These are phyloP conservation scores for Coptodon rendalli DNA, from an alignment of 2,113 vertebrate genomes.

Conservation along the genomic window DNA sequence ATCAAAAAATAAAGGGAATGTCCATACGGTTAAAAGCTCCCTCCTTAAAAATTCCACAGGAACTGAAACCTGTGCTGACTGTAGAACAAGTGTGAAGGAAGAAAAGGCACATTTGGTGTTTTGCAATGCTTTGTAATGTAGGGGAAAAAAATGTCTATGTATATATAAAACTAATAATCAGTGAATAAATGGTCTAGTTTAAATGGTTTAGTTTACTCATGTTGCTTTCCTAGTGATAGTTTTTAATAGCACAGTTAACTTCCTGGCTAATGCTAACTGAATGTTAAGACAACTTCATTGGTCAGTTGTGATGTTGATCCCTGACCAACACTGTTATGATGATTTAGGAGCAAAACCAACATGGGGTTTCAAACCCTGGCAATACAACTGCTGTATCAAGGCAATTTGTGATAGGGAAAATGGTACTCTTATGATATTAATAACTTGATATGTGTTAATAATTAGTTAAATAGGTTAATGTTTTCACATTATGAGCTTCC, in stretches of 20 bases:
- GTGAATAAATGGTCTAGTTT: neutral
- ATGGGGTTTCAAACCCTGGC: neutral
- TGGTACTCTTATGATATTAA: neutral
- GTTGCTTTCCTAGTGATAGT: neutral
- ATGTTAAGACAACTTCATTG: neutral
- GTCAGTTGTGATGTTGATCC: neutral
- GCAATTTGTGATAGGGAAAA: neutral
- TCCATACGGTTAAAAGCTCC: rapidly evolving
- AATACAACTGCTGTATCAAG: neutral
- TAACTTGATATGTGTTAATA: neutral
- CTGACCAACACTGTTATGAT: neutral
- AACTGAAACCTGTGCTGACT: neutral
- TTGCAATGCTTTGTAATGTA: neutral
- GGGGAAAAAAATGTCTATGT: rapidly evolving
- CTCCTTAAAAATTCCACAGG: rapidly evolving
- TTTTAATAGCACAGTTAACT: neutral
- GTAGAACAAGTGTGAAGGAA: neutral
- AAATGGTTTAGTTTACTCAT: neutral
- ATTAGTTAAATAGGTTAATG: neutral
- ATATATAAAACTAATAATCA: neutral
- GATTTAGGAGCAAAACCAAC: neutral
- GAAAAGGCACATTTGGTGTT: neutral
- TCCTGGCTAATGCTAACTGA: neutral
- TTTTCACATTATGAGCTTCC: neutral
- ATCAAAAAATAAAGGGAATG: neutral